Percentiles rank a stretch among this genome's conserved stretches.
These are phyloP conservation scores for Drosophila ananassae DNA, from an alignment of 1,140 invertebrate species.

Conservation along the genomic window DNA sequence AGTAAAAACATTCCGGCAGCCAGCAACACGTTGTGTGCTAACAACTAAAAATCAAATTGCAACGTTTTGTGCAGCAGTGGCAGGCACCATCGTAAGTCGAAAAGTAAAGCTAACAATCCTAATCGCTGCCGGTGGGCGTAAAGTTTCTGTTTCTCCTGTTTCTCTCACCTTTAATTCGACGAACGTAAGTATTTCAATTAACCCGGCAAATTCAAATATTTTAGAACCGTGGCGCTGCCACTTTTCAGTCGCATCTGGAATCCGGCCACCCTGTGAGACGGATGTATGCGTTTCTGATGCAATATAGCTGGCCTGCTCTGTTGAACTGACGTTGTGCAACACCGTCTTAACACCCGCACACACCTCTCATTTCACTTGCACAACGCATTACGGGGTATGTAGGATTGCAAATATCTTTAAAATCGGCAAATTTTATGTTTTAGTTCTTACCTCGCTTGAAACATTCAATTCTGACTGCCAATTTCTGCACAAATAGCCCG, in stretches of 20 bases:
- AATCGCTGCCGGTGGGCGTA: constrained; percentile 41
- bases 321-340: constrained; percentile 57
- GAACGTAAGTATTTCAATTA: background rate
- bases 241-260: constrained; percentile 20
- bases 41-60: constrained; percentile 38
- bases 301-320: constrained; percentile 36
- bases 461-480: too few relatives aligned
- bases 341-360: constrained; percentile 19
- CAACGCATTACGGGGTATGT: background rate
- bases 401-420: too few relatives aligned
- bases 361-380: constrained; percentile 42
- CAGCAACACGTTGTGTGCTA: constrained; percentile 62
- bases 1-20: constrained; percentile 73
- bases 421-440: too few relatives aligned
- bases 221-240: constrained; percentile 40
- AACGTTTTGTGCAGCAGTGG: constrained; percentile 25
- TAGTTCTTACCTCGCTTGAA: too few relatives aligned
- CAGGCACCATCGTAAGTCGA: constrained; percentile 14
- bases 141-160: background rate
- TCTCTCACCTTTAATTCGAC: background rate
- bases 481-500: too few relatives aligned
- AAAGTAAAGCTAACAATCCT: constrained; percentile 15
- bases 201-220: background rate
- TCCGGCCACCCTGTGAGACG: too few relatives aligned
- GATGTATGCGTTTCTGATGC: constrained; percentile 20